Base-by-base conservation (phyloP, 2,888 invertebrate genomes). In the Caenorhabditis parvicauda region DNA sequence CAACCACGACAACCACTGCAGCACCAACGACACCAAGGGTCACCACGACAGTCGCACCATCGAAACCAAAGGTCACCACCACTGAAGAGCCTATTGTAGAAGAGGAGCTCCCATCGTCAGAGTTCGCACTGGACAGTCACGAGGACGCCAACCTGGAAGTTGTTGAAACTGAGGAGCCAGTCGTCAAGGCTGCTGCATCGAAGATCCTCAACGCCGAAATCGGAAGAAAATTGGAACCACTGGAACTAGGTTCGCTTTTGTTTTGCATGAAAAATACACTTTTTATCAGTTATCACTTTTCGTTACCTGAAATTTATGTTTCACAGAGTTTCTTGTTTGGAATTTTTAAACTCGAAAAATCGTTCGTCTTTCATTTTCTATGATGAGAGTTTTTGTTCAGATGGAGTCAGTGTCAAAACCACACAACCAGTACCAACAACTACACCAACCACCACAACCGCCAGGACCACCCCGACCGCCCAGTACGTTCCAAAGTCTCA, bases 111-210 rank as follows among this genome's bases (percentile, higher is more conserved):
- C n/a, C n/a, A n/a, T n/a, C 43, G 9, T 56, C 56, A 22, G 55
- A 61, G 22, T 54, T 59, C 45, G 59, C 65, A 9, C 56, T 61
- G 48, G 54, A 55, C 29, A 59, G 54, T n/a, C 60, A 59, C 43
- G 58, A 64, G 35, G 44, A 39, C 24, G 27, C 49, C 25, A 60
- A 60, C 42, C 54, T 50, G 47, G 60, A 61, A 56, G 48, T 54
- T 28, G 44, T 58, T 47, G 64, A 60, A 43, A 53, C 55, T 56
- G 37, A 63, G 49, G 59, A 61, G 28, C 43, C 47, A 2, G 53
- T 49, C 5, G 53, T 49, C 5, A 28, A 52, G 9, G 59, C 54
- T 6, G 43, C 57, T 27, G 56, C 56, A 37, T 57, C 64, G 7
- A 50, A 54, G 41, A 62, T 57, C 2, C 38, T 62, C 22, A 54